These are phyloP conservation scores for Struthidea cinerea DNA, from an alignment of 2,113 vertebrate species.

Conservation along the genomic window DNA sequence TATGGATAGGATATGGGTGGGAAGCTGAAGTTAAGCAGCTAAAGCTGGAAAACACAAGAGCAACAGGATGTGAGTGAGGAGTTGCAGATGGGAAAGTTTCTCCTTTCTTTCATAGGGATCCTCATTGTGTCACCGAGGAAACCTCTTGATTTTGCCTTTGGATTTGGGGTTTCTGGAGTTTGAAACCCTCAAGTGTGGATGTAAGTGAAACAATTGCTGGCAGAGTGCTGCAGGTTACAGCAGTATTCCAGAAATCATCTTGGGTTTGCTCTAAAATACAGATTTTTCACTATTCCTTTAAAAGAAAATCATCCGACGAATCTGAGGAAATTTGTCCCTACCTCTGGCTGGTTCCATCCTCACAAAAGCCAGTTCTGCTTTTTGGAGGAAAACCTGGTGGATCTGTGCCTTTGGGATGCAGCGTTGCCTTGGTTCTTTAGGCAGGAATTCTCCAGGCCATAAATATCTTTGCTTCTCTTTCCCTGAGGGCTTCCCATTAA, in stretches of 20 bases:
- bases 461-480: background rate
- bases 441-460: background rate
- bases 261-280: background rate
- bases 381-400: background rate
- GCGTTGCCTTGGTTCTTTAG: background rate
- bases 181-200: background rate
- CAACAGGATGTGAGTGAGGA: background rate
- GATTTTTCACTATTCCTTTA: background rate
- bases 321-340: background rate
- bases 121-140: background rate
- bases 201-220: background rate
- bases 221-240: background rate
- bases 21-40: background rate
- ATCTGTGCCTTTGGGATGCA: background rate
- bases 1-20: too few relatives aligned
- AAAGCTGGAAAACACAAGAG: background rate
- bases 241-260: background rate
- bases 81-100: background rate
- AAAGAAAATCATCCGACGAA: background rate
- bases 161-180: background rate
- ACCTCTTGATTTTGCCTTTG: background rate
- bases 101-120: background rate
- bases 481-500: background rate
- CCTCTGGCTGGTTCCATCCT: background rate
- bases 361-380: background rate